Base-by-base conservation (phyloP, 2,888 invertebrate genomes). In the Phymatocera aterrima region DNA sequence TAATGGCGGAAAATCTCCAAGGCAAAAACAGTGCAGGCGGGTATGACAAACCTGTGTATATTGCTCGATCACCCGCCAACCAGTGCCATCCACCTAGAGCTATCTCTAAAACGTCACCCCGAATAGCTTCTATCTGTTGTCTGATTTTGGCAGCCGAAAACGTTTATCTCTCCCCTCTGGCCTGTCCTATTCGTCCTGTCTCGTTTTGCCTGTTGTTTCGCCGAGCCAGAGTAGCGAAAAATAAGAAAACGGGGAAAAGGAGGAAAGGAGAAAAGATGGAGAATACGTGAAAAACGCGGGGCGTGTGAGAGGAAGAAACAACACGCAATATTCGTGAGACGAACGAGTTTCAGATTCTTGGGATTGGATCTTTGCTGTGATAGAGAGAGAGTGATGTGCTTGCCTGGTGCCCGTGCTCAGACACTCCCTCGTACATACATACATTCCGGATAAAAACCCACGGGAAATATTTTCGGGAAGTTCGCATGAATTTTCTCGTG, bases 71-170 rank as follows among this genome's bases (percentile, higher is more conserved):
- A 57, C 68, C 75, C 75, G 60, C 37, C 75, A 70, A 31, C 28
- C 48, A 77, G 70, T 57, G 57, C 40, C 72, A 75, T 77, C 79
- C 68, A 75, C 54, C 60, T 60, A 60, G 37, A 79, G 80, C 81
- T 83, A 85, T 84, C 85, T 84, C 72, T 72, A 79, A 82, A 84
- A 83, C 81, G 83, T 84, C 83, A 85, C 82, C 78, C 74, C 65
- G 80, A 83, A 84, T 85, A 79, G 81, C 81, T 81, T 79, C 80
- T 74, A 79, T 79, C 82, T 80, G 81, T 85, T 85, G 84, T 85
- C 85, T 84, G 85, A 85, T 85, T 85, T 85, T 85, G 85, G 85
- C 85, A 84, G 81, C 81, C 72, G 80, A 80, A 83, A 84, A 68
- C 65, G 54, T 68, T 68, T 57, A 78, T 57, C 78, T 75, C 77